These are phyloP conservation scores for Nomada goodeniana DNA, from an alignment of 2,888 invertebrate species.

Conservation along the genomic window DNA sequence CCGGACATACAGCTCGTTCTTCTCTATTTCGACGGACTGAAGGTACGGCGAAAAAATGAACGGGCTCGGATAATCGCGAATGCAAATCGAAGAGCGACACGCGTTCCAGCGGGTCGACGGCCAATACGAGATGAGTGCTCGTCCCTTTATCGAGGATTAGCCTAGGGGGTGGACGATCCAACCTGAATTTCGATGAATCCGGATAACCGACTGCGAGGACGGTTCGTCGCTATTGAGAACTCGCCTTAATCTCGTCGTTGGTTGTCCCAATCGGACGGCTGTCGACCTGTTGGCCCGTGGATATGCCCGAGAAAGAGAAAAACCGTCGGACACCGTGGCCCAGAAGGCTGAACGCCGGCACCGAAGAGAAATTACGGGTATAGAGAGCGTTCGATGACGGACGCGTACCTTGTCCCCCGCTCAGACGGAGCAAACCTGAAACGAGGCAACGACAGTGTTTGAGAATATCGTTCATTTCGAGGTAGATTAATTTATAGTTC, in stretches of 20 bases:
- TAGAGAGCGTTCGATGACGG: not conserved
- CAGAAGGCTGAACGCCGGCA: constrained; percentile 11
- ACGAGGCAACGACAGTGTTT: not conserved
- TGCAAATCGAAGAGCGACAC: constrained; percentile 57
- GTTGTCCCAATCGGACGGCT: constrained; percentile 65
- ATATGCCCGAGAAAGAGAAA: constrained; percentile 37
- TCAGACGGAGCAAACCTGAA: not conserved
- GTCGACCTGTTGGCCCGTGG: constrained; percentile 53
- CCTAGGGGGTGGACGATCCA: constrained; percentile 53
- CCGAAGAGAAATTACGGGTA: constrained; percentile 38
- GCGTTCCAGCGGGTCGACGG: constrained; percentile 29
- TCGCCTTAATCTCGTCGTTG: constrained; percentile 71
- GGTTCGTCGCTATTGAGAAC: constrained; percentile 67
- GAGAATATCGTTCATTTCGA: constrained; percentile 7
- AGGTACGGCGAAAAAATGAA: constrained; percentile 28
- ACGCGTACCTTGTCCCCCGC: not conserved
- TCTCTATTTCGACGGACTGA: not conserved
- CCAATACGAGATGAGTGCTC: constrained; percentile 38
- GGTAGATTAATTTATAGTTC: not conserved
- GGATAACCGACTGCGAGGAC: constrained; percentile 67
- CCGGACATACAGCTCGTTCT: not conserved
- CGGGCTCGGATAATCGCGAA: constrained; percentile 44
- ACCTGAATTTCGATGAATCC: constrained; percentile 72
- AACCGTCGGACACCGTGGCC: constrained; percentile 30
- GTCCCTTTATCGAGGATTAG: constrained; percentile 68